Conservation (phyloP, 2,888 invertebrate genomes). For the Lochmaea crataegi region DNA sequence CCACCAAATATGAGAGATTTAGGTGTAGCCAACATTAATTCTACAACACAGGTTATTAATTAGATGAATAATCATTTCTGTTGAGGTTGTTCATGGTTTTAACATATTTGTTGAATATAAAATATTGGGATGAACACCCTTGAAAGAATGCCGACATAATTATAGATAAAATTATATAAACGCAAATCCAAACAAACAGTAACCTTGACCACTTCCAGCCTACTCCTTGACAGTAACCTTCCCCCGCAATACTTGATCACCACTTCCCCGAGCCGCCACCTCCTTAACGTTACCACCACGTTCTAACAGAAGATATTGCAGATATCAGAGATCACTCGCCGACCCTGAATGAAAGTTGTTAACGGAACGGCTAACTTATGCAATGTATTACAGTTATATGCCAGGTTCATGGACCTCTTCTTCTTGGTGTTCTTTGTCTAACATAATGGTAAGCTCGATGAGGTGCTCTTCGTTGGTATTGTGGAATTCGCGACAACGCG, state of each 20-base stretch:
- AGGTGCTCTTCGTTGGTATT: slow-evolving; percentile 44
- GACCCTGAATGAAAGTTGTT: slow-evolving; percentile 57
- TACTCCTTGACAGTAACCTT: slow-evolving; percentile 22
- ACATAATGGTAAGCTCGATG: slow-evolving; percentile 21
- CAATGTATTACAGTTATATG: slow-evolving; percentile 58
- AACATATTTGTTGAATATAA: too few relatives aligned
- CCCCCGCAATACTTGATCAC: slow-evolving; percentile 23
- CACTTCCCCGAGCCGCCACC: slow-evolving; percentile 32
- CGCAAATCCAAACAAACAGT: slow-evolving; percentile 15
- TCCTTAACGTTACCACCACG: slow-evolving; percentile 10
- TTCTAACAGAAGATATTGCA: slow-evolving; percentile 20
- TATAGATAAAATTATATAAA: slow-evolving; percentile 10
- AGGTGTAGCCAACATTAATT: too few relatives aligned
- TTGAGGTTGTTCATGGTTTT: too few relatives aligned
- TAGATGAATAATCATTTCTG: too few relatives aligned
- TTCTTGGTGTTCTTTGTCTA: slow-evolving; percentile 26
- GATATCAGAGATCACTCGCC: slow-evolving; percentile 43
- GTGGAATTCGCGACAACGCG: slow-evolving; percentile 48
- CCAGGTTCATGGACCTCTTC: slow-evolving; percentile 55
- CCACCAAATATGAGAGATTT: too few relatives aligned
- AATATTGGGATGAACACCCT: slow-evolving; percentile 7
- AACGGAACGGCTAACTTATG: slow-evolving; percentile 58
- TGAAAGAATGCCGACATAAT: slow-evolving; percentile 7
- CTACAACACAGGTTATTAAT: too few relatives aligned
- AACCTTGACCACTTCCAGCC: slow-evolving; percentile 35